phyloP scores from a whole-genome alignment of 2,888 invertebrate genomes.

The Ectemnius continuus region DNA sequence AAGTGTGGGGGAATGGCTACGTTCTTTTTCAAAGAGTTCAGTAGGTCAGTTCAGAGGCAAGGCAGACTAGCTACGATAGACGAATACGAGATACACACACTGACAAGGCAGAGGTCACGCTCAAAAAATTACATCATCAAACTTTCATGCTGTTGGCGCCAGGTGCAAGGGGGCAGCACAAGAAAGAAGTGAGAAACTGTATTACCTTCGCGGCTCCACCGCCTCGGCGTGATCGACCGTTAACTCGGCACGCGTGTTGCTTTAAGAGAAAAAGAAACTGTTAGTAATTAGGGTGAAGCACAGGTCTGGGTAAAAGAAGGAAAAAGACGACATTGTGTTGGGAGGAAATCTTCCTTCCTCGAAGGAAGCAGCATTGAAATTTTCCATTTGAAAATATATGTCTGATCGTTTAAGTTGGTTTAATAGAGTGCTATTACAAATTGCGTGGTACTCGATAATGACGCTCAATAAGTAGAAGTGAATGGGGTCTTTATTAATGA shows the following conservation, averaged over 20 bases:
- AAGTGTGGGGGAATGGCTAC: too few species aligned
- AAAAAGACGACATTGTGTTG: too few species aligned
- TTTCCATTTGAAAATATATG: too few species aligned
- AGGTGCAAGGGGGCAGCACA: constrained; percentile 60
- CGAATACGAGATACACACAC: not conserved
- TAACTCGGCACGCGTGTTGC: constrained; percentile 71
- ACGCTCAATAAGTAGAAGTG: not conserved
- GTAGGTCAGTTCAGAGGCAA: too few species aligned
- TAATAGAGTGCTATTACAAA: too few species aligned
- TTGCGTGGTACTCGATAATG: not conserved
- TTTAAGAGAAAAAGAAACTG: constrained; percentile 67
- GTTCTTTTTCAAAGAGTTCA: too few species aligned
- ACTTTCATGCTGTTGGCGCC: constrained; percentile 65
- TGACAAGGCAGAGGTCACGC: constrained; percentile 10
- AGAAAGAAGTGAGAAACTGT: constrained; percentile 57
- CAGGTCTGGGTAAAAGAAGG: too few species aligned
- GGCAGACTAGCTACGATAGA: too few species aligned
- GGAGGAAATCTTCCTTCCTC: too few species aligned
- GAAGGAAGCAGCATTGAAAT: too few species aligned
- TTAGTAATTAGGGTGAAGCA: constrained; percentile 43
- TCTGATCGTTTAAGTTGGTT: too few species aligned
- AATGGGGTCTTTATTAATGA: constrained; percentile 2
- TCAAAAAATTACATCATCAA: constrained; percentile 10
- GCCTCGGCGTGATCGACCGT: constrained; percentile 68
- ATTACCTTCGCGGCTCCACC: constrained; percentile 76